Evolutionary conservation across 2,797 vertebrate genomes (phyloP), one percentile per base, ranked within the genome.

Genomic region (Netta rufina): DNA sequence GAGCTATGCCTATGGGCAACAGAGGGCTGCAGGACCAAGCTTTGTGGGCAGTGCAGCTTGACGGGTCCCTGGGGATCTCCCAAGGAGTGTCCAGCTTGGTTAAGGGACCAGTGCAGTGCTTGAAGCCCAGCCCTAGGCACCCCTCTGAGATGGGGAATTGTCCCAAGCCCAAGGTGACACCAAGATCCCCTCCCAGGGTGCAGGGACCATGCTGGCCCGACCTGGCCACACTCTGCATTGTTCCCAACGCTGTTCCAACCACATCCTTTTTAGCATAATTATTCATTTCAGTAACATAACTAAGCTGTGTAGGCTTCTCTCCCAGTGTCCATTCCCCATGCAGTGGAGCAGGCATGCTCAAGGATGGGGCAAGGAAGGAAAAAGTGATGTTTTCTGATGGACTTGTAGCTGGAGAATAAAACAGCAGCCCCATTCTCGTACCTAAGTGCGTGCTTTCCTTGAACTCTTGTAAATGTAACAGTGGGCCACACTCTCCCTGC

Each of bases 401-500:
- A 69, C 24, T 33, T 8, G 6, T 3, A 36, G 43, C 6, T 17
- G 57, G 21, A 70, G 64, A 70, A 56, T 1, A 51, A 56, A 30
- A n/a, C 47, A 72, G 53, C 60, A 45, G 30, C 28, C 21, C 36
- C 2, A 1, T 17, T 28, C 58, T 30, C 41, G 41, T 28, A 16
- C 0, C 6, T 0, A 0, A 65, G 25, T 27, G 53, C 18, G n/a
- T 16, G 56, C 36, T 28, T 66, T 47, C 56, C 56, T 25, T 4
- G 9, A 7, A 27, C 21, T 75, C 64, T 54, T 67, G 47, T 32
- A 41, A 32, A 16, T 57, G 17, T 2, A n/a, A n/a, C 8, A 17
- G 30, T 0, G 0, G 27, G 41, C 6, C 14, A 12, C 1, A 2
- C 17, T 87, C 41, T 53, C 2, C 0, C 1, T 0, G 1, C 27